Percentiles rank a stretch among this genome's conserved stretches.
Evolutionary conservation across 2,888 invertebrate species (phyloP).

Genomic region (Acronicta aceris): DNA sequence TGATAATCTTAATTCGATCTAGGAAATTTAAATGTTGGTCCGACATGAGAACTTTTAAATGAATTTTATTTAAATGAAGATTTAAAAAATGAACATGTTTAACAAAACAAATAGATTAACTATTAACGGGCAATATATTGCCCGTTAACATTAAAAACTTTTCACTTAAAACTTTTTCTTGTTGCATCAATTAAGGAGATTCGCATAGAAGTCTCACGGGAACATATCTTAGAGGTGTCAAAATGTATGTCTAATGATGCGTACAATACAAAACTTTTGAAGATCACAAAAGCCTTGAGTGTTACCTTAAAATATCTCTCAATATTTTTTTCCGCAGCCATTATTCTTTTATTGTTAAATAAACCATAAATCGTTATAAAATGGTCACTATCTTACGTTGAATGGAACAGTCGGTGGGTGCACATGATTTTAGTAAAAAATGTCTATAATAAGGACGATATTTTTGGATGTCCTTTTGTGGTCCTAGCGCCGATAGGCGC

Average conservation of each 20-base stretch:
- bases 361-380: conserved; percentile 88
- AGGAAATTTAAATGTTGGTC: too few relatives aligned
- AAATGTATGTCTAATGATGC: conserved; percentile 81
- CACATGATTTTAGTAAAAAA: conserved; percentile 67
- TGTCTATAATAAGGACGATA: conserved; percentile 72
- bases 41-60: too few relatives aligned
- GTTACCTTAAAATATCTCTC: conserved; percentile 68
- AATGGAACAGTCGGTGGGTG: conserved; percentile 68
- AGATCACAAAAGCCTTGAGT: conserved; percentile 74
- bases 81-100: too few relatives aligned
- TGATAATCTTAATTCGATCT: too few relatives aligned
- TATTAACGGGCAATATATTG: too few relatives aligned
- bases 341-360: conserved; percentile 86
- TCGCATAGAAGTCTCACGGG: conserved; percentile 73
- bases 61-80: too few relatives aligned
- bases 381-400: conserved; percentile 80
- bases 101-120: too few relatives aligned
- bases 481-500: conserved; percentile 82
- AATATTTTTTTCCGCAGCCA: conserved; percentile 65
- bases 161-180: conserved; percentile 8
- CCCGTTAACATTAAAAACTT: not conserved
- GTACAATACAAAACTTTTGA: conserved; percentile 67
- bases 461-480: conserved; percentile 73
- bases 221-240: conserved; percentile 74
- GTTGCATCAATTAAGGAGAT: conserved; percentile 60